phyloP scores from a whole-genome alignment of 2,888 invertebrate species.

The Patella ulyssiponensis region DNA sequence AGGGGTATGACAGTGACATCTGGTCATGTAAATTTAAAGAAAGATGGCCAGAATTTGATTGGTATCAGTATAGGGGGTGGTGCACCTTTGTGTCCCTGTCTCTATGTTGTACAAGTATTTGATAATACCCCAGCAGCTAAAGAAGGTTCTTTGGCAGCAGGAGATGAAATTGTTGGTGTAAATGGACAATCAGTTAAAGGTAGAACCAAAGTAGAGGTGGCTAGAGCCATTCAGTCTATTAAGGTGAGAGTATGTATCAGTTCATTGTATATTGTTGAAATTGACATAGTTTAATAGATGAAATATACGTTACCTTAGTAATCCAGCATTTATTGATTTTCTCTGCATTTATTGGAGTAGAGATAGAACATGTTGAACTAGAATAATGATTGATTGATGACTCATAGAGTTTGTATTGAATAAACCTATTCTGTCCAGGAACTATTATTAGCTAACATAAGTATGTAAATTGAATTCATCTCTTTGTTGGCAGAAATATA shows the following conservation, averaged over 20 bases:
- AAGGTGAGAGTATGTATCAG: constrained; percentile 75
- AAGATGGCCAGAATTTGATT: constrained; percentile 92
- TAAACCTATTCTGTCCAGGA: too few relatives aligned
- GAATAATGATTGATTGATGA: background rate
- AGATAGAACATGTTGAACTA: background rate
- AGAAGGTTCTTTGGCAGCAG: constrained; percentile 93
- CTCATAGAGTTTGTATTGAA: too few relatives aligned
- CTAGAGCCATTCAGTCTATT: constrained; percentile 97
- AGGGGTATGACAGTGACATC: constrained; percentile 99
- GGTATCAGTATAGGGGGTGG: constrained; percentile 97
- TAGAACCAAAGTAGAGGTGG: constrained; percentile 97
- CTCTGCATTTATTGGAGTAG: too few relatives aligned
- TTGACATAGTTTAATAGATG: too few relatives aligned
- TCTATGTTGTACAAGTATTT: constrained; percentile 98
- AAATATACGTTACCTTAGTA: too few relatives aligned
- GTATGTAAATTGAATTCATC: too few relatives aligned
- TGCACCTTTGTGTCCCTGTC: constrained; percentile 90
- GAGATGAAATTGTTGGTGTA: constrained; percentile 96
- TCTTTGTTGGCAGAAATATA: too few relatives aligned
- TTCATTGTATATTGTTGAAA: too few relatives aligned
- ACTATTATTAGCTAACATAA: too few relatives aligned
- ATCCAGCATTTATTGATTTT: too few relatives aligned
- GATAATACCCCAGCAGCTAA: constrained; percentile 96
- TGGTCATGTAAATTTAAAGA: constrained; percentile 89
- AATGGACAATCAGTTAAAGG: constrained; percentile 94